Evolutionary conservation across 1,140 invertebrate genomes (phyloP), one percentile per base, ranked within the genome.

Genomic region (Venustaconcha ellipsiformis): DNA sequence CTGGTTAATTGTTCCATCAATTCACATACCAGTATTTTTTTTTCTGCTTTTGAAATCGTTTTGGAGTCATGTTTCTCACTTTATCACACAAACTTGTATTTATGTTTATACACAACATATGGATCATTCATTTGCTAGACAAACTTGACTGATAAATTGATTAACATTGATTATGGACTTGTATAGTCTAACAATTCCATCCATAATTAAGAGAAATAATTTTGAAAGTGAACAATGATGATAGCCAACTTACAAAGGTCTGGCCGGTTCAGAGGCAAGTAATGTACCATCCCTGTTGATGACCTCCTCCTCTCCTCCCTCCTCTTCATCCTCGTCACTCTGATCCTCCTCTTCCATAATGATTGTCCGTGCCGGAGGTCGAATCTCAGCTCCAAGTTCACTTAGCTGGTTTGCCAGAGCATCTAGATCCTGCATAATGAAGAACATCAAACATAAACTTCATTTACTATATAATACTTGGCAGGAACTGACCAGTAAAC

Each of bases 241-340:
- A 64, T 20, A 8, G 23, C 8, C 57, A 66, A 89, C 96, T 95
- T 93, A 97, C 96, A 99, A 93, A 82, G 97, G 97, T 89, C 98
- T 96, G 8, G 97, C 96, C 30, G 97, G 96, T 91, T 99, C 97
- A 84, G 96, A 98, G 58, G 97, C 97, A 12, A 98, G 92, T 55
- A 99, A 91, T 1, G 97, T 99, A 68, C 97, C 97, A 91, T 99
- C 96, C 84, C 96, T 96, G 76, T 95, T 92, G 57, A 91, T 89
- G 17, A 85, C 87, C 65, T 85, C 83, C 11, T 89, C 89, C 59
- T 90, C 92, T 73, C 92, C 92, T 66, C 91, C 92, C 62, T 92
- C 91, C 57, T 88, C 87, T 62, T 90, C 89, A 57, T 90, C 92
- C 72, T 92, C 92, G 71, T 90, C 92, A 65, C 90, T 89, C 60